Base-by-base conservation (phyloP, 1,140 invertebrate species). In the Helicoverpa armigera region DNA sequence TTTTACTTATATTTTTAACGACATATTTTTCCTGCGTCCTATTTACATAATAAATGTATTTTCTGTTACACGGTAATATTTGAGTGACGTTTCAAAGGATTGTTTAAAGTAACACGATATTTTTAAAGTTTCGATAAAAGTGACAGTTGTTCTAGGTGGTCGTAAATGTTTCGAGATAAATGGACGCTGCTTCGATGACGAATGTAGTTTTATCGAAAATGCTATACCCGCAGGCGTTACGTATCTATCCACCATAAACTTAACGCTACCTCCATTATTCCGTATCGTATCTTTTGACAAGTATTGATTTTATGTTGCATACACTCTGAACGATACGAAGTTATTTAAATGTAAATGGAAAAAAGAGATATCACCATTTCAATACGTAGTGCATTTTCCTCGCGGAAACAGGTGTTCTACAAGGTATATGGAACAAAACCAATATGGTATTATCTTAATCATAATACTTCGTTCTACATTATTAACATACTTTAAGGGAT, bases 131-230 rank as follows among this genome's bases (percentile, higher is more conserved):
- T 31, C 60, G 84, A 85, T 83, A 85, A 81, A 80, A 43, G 51
- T 67, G 29, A 79, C 63, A 72, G 73, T 80, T 73, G 75, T 81
- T 73, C 81, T 80, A 76, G 89, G 88, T 90, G 86, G 88, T 87
- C 87, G 82, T 82, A 86, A 88, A 89, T 88, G 87, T 83, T 79
- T 85, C 35, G 75, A 82, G 88, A 91, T 91, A 87, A 88, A 79
- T 43, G 70, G 79, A 86, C 76, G 79, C 75, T 76, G 70, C 56
- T 73, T 81, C 67, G 83, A 88, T 83, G 85, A 84, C 77, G 60
- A 82, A 84, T 81, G 74, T 50, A 67, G 67, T 53, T 75, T 82
- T 82, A 79, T 82, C 77, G 53, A 82, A 75, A 82, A 76, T 82
- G 43, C 70, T 63, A 48, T 82, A 74, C 75, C 35, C 35, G 35